Evolutionary conservation across 1,140 invertebrate genomes (phyloP), one percentile per base, ranked within the genome.

Genomic region (Drosophila prosaltans): DNA sequence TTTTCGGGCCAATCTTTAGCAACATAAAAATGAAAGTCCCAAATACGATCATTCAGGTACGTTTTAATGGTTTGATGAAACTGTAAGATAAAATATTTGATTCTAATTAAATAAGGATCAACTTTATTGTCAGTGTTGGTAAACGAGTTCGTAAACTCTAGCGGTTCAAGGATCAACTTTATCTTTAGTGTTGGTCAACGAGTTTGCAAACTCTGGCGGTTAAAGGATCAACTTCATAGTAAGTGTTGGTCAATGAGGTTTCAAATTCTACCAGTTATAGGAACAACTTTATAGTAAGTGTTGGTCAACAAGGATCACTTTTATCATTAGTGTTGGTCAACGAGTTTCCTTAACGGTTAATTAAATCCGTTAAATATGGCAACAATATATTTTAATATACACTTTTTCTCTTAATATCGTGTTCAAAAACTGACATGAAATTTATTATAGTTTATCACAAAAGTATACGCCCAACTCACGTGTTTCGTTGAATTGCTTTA

Each of bases 21-120:
- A 89, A 97, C 96, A 94, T 97, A 97, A 94, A 97, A 97, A 93
- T 96, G 94, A 93, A 97, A 97, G 89, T 97, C 95, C 96, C 96
- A 97, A 92, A 97, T 96, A 91, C 95, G 95, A 93, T 97, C 96
- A 93, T 95, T 95, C 92, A 96, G 94, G 94, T 95, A 97, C 93
- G 96, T 97, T 94, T 96, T 94, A 92, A 97, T 94, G 82, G 96
- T 97, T 93, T 97, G 96, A 94, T 97, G 96, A 94, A 97, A 97
- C 96, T 97, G 93, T 30, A 94, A 82, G 74, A 69, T 43, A 43
- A 43, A 43, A 7, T 9, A 21, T 48, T 48, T 48, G 1, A 21
- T 24, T 9, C 16, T 40, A 40, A 40, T 7, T 36, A 0, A 11
- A 39, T 0, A 16, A 16, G 16, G 16, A 16, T 39, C 36, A 39